Evolutionary conservation across 2,888 invertebrate species (phyloP), one percentile per base, ranked within the genome.

Genomic region (Dusona sp.): DNA sequence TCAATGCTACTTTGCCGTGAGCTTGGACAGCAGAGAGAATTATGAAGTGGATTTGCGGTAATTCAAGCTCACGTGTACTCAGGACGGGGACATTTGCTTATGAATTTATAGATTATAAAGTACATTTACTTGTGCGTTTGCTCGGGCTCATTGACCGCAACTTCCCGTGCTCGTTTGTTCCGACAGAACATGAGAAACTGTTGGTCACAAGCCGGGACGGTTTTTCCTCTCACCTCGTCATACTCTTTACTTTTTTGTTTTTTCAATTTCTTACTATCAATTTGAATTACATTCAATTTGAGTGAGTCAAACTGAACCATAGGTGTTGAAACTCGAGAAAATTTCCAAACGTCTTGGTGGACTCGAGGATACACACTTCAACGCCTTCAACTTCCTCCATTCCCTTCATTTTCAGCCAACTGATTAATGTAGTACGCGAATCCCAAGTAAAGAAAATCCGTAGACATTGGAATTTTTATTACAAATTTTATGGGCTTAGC

Each of bases 21-120:
- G 73, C 64, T 79, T 64, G 73, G 74, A 82, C 79, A 79, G 79
- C 72, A 68, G 78, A 38, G 64, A 79, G 65, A 68, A 79, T 85
- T 75, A 85, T 65, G 68, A 79, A 82, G 79, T 85, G 70, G 82
- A 83, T 82, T 82, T 74, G 78, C 42, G 81, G 61, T 85, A 85
- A 82, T 73, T 85, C 74, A 82, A 85, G 82, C 82, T 85, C 82
- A 33, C 81, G 38, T 82, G 74, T 72, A 73, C 42, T 48, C 61
- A 67, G 65, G 61, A 68, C 72, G 42, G 38, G 48, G 68, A 79
- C 48, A 78, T 72, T 77, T 79, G 79, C 36, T 61, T 65, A 57
- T 68, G 67, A 54, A 68, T 79, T 51, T 70, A 36, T 73, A 45
- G 9, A 51, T 79, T 79, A 68, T 79, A 68, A 79, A 65, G 67